Evolutionary conservation across 2,888 invertebrate genomes (phyloP).

Genomic region (Caenorhabditis macrosperma): DNA sequence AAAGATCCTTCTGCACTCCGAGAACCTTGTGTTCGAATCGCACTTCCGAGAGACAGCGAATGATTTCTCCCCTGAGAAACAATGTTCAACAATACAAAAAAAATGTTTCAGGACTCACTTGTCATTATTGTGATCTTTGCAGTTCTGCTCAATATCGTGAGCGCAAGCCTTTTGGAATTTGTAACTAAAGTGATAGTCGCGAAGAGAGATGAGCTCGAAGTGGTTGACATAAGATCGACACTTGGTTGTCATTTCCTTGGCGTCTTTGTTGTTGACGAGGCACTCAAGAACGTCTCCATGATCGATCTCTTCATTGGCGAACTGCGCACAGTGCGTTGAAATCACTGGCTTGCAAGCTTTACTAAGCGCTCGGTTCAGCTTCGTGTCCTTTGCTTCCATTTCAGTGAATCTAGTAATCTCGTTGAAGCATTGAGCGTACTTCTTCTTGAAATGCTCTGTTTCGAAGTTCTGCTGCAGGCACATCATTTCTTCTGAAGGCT

Average conservation of each 20-base stretch:
- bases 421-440: conserved; percentile 84
- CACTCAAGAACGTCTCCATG: conserved; percentile 95
- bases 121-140: conserved; percentile 80
- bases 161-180: conserved; percentile 90
- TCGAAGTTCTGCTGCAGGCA: conserved; percentile 88
- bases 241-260: conserved; percentile 64
- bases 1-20: conserved; percentile 86
- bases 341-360: conserved; percentile 89
- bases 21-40: conserved; percentile 85
- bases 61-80: conserved; percentile 83
- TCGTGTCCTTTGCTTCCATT: conserved; percentile 90
- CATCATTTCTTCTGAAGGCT: conserved; percentile 86
- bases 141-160: conserved; percentile 84
- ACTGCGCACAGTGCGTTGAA: conserved; percentile 85
- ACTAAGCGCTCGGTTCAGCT: conserved; percentile 91
- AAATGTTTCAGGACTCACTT: conserved; percentile 65
- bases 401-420: conserved; percentile 91
- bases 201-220: conserved; percentile 93
- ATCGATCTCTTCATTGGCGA: conserved; percentile 82
- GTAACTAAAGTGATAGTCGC: conserved; percentile 93
- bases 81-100: neutral
- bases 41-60: conserved; percentile 91
- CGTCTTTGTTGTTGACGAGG: conserved; percentile 89
- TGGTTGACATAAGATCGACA: conserved; percentile 92
- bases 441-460: conserved; percentile 70